phyloP scores from a whole-genome alignment of 2,113 vertebrate species.

The Bostrychus sinensis region DNA sequence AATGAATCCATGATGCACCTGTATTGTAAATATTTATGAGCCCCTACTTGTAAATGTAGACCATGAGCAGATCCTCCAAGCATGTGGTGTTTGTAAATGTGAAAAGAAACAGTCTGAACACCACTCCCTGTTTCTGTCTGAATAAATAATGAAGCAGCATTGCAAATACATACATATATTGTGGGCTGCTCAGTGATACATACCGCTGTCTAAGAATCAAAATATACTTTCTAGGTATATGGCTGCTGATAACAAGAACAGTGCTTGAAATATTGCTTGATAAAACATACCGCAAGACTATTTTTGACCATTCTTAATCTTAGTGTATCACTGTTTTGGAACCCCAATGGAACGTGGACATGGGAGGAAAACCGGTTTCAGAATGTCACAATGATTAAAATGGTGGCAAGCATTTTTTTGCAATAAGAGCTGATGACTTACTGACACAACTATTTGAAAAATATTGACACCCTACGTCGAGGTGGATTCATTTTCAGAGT shows the following conservation, averaged over 20 bases:
- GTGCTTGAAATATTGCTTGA: not conserved
- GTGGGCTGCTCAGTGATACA: not conserved
- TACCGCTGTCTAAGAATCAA: not conserved
- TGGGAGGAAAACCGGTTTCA: no score
- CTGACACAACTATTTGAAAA: no score
- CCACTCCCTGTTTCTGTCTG: conserved; percentile 22
- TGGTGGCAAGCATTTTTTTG: no score
- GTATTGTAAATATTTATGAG: conserved; percentile 65
- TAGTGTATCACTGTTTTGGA: no score
- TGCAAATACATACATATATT: not conserved
- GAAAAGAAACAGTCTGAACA: conserved; percentile 30
- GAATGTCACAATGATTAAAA: no score
- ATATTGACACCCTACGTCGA: no score
- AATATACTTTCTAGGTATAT: not conserved
- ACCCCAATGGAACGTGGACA: no score
- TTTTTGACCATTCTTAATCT: no score
- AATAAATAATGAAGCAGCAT: conserved; percentile 5
- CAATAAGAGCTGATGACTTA: no score
- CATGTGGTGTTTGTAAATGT: conserved; percentile 9
- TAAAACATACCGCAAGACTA: not conserved
- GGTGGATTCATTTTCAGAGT: no score
- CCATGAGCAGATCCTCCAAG: conserved; percentile 56
- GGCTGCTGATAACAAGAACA: not conserved
- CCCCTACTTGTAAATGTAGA: conserved; percentile 23
- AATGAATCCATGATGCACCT: conserved; percentile 22